Evolutionary conservation across 2,113 vertebrate genomes (phyloP).

Genomic region (Pagrus major): DNA sequence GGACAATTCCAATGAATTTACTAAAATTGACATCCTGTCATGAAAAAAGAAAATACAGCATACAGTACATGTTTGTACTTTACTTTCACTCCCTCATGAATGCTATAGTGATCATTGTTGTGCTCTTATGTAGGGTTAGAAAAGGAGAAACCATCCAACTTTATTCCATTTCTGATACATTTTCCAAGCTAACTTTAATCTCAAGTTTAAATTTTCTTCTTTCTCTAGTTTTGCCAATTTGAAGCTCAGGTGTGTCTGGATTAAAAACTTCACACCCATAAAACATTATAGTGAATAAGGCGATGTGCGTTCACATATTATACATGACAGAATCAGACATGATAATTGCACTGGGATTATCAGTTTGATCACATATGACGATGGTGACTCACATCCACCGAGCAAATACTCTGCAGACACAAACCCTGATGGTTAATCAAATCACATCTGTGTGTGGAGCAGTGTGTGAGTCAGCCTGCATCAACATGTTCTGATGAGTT

Average conservation of each 20-base stretch:
- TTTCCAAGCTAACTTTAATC: too few relatives aligned
- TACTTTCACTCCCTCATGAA: too few relatives aligned
- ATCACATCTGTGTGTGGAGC: not conserved
- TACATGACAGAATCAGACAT: not conserved
- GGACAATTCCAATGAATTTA: too few relatives aligned
- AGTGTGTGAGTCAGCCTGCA: not conserved
- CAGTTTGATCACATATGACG: not conserved
- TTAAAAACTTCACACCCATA: not conserved
- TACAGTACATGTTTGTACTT: too few relatives aligned
- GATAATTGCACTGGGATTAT: conserved; percentile 17
- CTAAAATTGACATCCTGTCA: too few relatives aligned
- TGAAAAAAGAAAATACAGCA: too few relatives aligned
- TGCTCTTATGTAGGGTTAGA: too few relatives aligned
- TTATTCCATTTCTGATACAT: too few relatives aligned
- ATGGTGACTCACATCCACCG: not conserved
- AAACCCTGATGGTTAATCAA: not conserved
- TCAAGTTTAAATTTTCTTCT: too few relatives aligned
- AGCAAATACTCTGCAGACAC: not conserved
- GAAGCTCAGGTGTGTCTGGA: not conserved
- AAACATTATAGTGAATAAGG: not conserved
- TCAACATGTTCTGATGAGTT: not conserved
- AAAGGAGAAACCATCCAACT: too few relatives aligned
- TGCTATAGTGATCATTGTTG: too few relatives aligned
- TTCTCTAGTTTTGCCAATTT: too few relatives aligned
- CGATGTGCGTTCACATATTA: not conserved